Evolutionary conservation across 2,113 vertebrate species (phyloP), one percentile per base, ranked within the genome.

Genomic region (Hirundichthys speculiger): DNA sequence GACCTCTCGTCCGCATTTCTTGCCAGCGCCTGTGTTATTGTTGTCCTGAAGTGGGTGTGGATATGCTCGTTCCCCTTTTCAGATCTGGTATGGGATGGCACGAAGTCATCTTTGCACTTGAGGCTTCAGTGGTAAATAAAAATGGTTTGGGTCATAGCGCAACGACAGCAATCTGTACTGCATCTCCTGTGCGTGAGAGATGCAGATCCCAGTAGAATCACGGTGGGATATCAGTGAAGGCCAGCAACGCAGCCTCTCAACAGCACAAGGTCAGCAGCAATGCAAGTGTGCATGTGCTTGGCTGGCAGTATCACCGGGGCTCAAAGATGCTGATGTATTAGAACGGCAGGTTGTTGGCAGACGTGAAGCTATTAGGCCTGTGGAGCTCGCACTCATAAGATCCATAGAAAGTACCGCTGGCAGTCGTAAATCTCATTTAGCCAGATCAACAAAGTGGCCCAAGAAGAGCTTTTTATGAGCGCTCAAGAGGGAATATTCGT

Each of bases 181-280:
- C 67, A 56, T 67, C 55, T 71, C 1, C 27, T 69, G 60, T 45
- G 49, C 39, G 46, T 46, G 56, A 25, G 52, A 51, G 64, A 49
- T 58, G 34, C 34, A 47, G 63, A 69, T 59, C 41, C 46, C 60
- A 21, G 14, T 13, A 30, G 65, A 78, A 52, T 45, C 22, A 5
- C 27, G n/a, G 38, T 25, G 2, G 66, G 20, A 30, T 72, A 56
- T 84, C 73, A 64, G 20, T 70, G 62, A 75, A 57, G 49, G 73
- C 71, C 67, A 52, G 75, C 21, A 2, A 5, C 16, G 47, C 58
- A 68, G 58, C 67, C 52, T 73, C 52, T 41, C n/a, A 76, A 57
- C 53, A 66, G 45, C 70, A 61, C 83, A 79, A 80, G 81, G 84
- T 90, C 88, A 84, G 84, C 72, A 60, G 78, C 55, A 61, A 54